A percentile compares a stretch with the other conserved stretches of the same genome.
These are phyloP conservation scores for Hypomesus transpacificus DNA, from an alignment of 2,113 vertebrate genomes.

Conservation along the genomic window DNA sequence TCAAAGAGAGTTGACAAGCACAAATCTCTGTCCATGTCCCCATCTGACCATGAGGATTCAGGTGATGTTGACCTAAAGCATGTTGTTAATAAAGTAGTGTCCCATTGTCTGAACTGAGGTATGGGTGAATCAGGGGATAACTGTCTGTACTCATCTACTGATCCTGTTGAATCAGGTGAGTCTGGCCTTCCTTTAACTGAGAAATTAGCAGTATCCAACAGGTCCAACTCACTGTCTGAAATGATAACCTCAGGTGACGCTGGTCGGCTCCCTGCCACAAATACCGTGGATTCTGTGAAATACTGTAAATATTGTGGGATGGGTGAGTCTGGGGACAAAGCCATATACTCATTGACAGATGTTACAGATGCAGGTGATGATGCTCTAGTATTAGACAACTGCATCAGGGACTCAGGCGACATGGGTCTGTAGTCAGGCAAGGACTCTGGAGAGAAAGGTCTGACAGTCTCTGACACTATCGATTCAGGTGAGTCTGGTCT, in stretches of 20 bases:
- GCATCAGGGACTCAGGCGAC: slow-evolving; percentile 32
- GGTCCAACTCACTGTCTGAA: slow-evolving; percentile 41
- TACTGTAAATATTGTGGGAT: slow-evolving; percentile 34
- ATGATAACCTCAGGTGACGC: slow-evolving; percentile 25
- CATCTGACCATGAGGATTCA: slow-evolving; percentile 22
- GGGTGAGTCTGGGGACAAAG: slow-evolving; percentile 52
- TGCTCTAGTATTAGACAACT: slow-evolving; percentile 16
- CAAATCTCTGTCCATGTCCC: slow-evolving; percentile 35
- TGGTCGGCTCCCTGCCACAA: slow-evolving; percentile 15
- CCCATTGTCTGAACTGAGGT: slow-evolving; percentile 11
- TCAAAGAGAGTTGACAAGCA: slow-evolving; percentile 21
- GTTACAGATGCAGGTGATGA: slow-evolving; percentile 33
- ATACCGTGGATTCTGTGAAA: slow-evolving; percentile 9
- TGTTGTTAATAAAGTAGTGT: no score
- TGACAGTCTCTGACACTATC: slow-evolving; percentile 13
- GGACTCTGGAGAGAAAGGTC: slow-evolving; percentile 29
- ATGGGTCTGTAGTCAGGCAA: slow-evolving; percentile 17
- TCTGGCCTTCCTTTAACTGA: background rate
- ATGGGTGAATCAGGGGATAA: slow-evolving; percentile 51
- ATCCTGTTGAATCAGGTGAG: slow-evolving; percentile 16
- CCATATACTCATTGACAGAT: slow-evolving; percentile 28
- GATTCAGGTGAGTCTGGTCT: slow-evolving; percentile 35
- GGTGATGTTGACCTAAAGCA: background rate
- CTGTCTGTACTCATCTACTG: slow-evolving; percentile 11
- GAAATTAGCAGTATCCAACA: background rate